Base-by-base conservation (phyloP, 2,797 vertebrate genomes). In the Garrulus glandarius region DNA sequence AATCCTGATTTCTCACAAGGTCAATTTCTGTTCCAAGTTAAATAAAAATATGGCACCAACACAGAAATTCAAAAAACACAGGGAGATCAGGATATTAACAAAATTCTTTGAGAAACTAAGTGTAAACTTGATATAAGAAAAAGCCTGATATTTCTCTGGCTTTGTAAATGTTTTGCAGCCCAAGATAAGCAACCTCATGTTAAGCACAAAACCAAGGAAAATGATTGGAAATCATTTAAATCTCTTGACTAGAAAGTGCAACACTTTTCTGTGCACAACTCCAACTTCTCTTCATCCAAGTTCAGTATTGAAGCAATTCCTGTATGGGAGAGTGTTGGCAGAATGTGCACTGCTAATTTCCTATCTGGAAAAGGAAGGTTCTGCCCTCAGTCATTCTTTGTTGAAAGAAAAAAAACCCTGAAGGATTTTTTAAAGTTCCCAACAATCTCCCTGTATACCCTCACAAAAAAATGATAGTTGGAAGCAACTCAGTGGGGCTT, bases 341-440 rank as follows among this genome's bases (percentile, higher is more conserved):
- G 55, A 93, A 92, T 11, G 1, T 16, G 39, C 24, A 70, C 15
- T 41, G 41, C 22, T 52, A 27, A 65, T 32, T 15, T 16, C 30
- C 34, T 34, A 65, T 20, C 34, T 8, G 22, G 9, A 36, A 41
- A 91, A 91, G 75, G 44, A 36, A 96, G 85, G 44, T n/a, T 50
- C 78, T 39, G 57, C 30, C n/a, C 79, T 76, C 41, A 13, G 19
- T 94, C 15, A 75, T 50, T 83, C 22, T 79, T 64, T 53, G 18
- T 56, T 69, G 29, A 84, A 20, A 56, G 82, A 94, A 97, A 26
- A 26, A 81, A 96, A 89, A 14, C 50, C 53, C 23, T 61, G 53
- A 91, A 63, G 15, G 18, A 17, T 41, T 77, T 87, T 76, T 26
- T 67, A 13, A 14, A 53, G 52, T 65, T 69, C 75, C 9, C 24